A percentile compares a stretch with the other conserved stretches of the same genome.
Evolutionary conservation across 2,113 vertebrate genomes (phyloP).

Genomic region (Etia nguti): DNA sequence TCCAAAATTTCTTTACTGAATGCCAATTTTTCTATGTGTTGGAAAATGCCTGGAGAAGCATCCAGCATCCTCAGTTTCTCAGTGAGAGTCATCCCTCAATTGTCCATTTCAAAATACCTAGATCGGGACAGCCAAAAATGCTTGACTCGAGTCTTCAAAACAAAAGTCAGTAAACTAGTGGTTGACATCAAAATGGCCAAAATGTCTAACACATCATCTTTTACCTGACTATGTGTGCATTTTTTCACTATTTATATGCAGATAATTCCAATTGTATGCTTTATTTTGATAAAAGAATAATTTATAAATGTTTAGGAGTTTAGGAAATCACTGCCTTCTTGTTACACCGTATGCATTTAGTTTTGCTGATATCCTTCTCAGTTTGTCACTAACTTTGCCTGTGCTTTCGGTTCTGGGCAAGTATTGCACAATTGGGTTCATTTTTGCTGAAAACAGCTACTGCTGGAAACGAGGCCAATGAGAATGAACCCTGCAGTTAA

Average conservation of each 20-base stretch:
- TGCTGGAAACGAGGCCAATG: background rate
- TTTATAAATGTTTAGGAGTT: background rate
- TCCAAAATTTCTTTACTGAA: background rate
- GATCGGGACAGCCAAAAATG: background rate
- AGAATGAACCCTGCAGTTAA: background rate
- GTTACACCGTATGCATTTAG: background rate
- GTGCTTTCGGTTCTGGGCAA: background rate
- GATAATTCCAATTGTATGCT: background rate
- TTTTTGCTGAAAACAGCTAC: background rate
- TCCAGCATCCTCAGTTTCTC: background rate
- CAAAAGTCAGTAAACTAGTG: background rate
- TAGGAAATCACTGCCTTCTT: background rate
- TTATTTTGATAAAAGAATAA: background rate
- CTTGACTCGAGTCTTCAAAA: background rate
- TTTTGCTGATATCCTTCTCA: background rate
- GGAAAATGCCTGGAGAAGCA: background rate
- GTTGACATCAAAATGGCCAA: background rate
- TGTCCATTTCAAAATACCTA: background rate
- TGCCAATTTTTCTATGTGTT: background rate
- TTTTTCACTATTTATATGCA: background rate
- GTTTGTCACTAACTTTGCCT: background rate
- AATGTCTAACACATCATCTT: background rate
- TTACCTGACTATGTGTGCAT: background rate
- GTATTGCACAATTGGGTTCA: background rate
- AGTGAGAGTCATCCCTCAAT: background rate